These are phyloP conservation scores for Mellilla xanthometata DNA, from an alignment of 2,888 invertebrate species.

Conservation along the genomic window DNA sequence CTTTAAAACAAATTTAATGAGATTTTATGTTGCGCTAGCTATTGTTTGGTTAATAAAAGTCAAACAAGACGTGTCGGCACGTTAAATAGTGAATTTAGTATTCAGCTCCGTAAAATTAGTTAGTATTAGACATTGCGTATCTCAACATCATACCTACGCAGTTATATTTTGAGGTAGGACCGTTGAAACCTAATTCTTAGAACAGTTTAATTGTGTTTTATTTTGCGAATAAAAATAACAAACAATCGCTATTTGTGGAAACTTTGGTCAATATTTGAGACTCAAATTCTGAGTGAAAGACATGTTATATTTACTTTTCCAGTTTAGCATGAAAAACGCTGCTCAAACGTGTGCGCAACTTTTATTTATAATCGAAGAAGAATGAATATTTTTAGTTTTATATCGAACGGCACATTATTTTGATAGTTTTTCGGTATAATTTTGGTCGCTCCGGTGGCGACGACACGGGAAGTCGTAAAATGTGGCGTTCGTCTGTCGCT, in stretches of 20 bases:
- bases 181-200: too few species aligned
- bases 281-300: too few species aligned
- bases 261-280: too few species aligned
- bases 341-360: slow-evolving; percentile 9
- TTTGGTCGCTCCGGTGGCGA: slow-evolving; percentile 52
- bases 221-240: too few species aligned
- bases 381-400: slow-evolving; percentile 56
- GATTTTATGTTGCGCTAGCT: slow-evolving; percentile 1
- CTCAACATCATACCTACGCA: background rate
- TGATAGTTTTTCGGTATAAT: slow-evolving; percentile 60
- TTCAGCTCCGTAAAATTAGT: background rate
- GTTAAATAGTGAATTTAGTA: background rate
- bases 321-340: too few species aligned
- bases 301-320: too few species aligned
- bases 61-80: slow-evolving; percentile 1
- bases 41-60: slow-evolving; percentile 11
- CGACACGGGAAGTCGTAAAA: slow-evolving; percentile 71
- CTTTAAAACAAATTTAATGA: slow-evolving; percentile 14
- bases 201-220: too few species aligned
- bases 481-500: slow-evolving; percentile 38
- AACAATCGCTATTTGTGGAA: too few species aligned
- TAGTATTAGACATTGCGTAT: background rate
- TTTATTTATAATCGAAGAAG: slow-evolving; percentile 24
- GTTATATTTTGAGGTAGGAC: too few species aligned
- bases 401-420: slow-evolving; percentile 52